Conservation (phyloP, 2,888 invertebrate genomes). For the Tipula helvola region DNA sequence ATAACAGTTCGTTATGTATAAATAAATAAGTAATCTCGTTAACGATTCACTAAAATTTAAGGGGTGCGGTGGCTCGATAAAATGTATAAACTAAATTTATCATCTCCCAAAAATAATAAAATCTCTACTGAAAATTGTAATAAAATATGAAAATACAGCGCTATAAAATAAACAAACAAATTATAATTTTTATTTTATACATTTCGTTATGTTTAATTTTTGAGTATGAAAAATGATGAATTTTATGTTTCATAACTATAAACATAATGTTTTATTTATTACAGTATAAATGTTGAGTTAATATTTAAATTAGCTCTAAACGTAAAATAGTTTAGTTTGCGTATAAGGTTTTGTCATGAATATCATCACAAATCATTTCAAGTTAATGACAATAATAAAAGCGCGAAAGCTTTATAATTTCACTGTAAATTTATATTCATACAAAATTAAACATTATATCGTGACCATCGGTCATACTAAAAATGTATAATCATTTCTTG, state of each 20-base stretch:
- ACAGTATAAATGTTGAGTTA: not conserved
- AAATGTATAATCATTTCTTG: not conserved
- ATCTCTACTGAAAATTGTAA: not conserved
- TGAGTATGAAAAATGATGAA: not conserved
- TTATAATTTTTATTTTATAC: not conserved
- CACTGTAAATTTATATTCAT: not conserved
- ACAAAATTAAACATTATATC: not conserved
- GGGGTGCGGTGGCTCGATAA: not conserved
- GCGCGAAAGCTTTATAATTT: not conserved
- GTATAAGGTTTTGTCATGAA: not conserved
- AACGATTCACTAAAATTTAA: not conserved
- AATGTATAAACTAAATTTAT: not conserved
- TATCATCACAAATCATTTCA: not conserved
- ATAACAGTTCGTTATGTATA: not conserved
- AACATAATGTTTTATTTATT: not conserved
- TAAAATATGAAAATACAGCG: not conserved
- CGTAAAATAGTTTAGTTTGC: not conserved
- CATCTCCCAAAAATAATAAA: not conserved
- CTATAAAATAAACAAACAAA: not conserved
- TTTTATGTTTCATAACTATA: not conserved
- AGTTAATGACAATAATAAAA: not conserved
- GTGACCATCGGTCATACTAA: not conserved
- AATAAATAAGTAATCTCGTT: not conserved
- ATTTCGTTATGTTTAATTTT: not conserved
- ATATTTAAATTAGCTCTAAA: not conserved